Conservation (phyloP, 1,140 invertebrate species). For the Colletes latitarsis region DNA sequence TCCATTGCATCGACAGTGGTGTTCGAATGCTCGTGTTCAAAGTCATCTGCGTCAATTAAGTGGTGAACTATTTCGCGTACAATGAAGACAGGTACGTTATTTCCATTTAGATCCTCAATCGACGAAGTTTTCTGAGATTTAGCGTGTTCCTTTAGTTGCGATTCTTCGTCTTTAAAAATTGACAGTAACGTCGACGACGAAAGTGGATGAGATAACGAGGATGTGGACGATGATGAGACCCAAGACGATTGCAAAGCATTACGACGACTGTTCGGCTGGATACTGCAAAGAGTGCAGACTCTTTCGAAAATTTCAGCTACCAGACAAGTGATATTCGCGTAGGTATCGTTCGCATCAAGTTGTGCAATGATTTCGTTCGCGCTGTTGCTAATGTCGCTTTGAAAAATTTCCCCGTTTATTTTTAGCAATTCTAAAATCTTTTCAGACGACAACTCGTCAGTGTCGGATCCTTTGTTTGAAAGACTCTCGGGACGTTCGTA, state of each 20-base stretch:
- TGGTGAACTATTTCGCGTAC: constrained; percentile 73
- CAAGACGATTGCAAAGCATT: background rate
- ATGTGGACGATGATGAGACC: background rate
- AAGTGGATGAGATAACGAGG: background rate
- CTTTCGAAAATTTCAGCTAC: constrained; percentile 66
- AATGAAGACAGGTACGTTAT: background rate
- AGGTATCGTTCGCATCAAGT: constrained; percentile 65
- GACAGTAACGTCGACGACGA: background rate
- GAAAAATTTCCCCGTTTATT: constrained; percentile 69
- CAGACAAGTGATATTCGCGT: constrained; percentile 60
- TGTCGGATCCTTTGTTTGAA: constrained; percentile 66
- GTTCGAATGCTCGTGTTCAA: background rate
- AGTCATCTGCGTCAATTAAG: constrained; percentile 60
- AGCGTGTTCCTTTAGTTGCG: background rate
- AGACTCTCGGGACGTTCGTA: background rate
- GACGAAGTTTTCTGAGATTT: no score
- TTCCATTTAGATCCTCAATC: background rate
- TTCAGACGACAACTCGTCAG: constrained; percentile 65
- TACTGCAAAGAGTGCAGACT: constrained; percentile 35
- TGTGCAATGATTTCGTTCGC: constrained; percentile 75
- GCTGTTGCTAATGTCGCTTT: constrained; percentile 70
- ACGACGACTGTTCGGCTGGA: background rate
- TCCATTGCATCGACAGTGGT: background rate
- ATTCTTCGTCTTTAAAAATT: background rate
- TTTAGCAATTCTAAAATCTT: constrained; percentile 65